phyloP scores from a whole-genome alignment of 2,888 invertebrate genomes.

The Hypselothyrea guttata region DNA sequence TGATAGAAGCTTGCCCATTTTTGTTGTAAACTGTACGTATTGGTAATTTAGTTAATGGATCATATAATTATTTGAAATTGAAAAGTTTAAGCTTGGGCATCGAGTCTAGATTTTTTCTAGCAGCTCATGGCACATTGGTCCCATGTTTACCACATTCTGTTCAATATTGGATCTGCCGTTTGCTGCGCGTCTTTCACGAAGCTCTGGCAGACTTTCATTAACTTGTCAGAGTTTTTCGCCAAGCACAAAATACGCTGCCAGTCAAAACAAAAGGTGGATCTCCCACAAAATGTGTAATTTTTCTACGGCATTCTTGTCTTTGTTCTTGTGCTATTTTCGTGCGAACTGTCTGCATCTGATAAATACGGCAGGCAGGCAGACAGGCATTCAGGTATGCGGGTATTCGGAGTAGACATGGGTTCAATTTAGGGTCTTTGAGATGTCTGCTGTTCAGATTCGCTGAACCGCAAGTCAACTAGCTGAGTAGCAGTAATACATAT shows the following conservation, averaged over 20 bases:
- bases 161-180: conserved; percentile 8
- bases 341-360: conserved; percentile 64
- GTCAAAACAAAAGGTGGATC: conserved; percentile 46
- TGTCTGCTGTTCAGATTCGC: conserved; percentile 35
- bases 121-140: no score
- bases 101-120: no score
- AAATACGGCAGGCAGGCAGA: conserved; percentile 51
- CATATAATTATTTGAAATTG: no score
- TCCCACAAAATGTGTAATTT: conserved; percentile 5
- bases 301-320: conserved; percentile 5
- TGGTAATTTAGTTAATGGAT: no score
- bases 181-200: conserved; percentile 9
- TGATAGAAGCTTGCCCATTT: no score
- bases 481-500: conserved; percentile 26
- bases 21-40: no score
- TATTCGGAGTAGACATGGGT: conserved; percentile 29
- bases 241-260: conserved; percentile 18
- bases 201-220: conserved; percentile 62
- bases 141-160: conserved; percentile 8
- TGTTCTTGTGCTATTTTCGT: conserved; percentile 22
- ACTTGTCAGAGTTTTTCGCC: conserved; percentile 57
- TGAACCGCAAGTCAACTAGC: conserved; percentile 31
- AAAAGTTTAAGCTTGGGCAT: no score
- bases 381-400: conserved; percentile 1
- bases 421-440: conserved; percentile 66